phyloP scores from a whole-genome alignment of 2,888 invertebrate species.

The Drosophila macrospina region DNA sequence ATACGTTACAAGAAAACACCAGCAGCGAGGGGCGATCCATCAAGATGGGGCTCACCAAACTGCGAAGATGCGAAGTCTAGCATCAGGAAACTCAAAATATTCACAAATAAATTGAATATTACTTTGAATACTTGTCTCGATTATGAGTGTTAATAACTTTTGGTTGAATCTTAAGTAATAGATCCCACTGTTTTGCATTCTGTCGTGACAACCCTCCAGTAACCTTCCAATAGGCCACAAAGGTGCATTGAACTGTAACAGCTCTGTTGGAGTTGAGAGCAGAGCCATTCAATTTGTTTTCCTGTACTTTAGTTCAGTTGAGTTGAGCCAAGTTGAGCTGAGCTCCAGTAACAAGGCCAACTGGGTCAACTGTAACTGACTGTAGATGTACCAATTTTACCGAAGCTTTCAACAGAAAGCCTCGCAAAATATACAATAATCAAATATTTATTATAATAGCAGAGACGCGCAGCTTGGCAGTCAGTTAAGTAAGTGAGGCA shows the following conservation, averaged over 20 bases:
- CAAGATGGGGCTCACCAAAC: background rate
- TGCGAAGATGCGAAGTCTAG: too few species aligned
- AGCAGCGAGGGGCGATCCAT: slow-evolving; percentile 4
- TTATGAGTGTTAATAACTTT: too few species aligned
- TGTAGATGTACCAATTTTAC: slow-evolving; percentile 63
- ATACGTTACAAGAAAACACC: slow-evolving; percentile 4
- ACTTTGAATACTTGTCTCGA: too few species aligned
- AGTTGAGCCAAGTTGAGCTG: slow-evolving; percentile 30
- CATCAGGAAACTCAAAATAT: too few species aligned
- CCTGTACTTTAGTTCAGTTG: slow-evolving; percentile 50
- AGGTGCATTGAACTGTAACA: slow-evolving; percentile 73
- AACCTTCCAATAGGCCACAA: slow-evolving; percentile 31
- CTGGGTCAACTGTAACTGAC: slow-evolving; percentile 71
- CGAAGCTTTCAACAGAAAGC: slow-evolving; percentile 57
- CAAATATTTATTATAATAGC: slow-evolving; percentile 76
- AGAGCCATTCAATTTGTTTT: slow-evolving; percentile 72
- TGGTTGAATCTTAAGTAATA: too few species aligned
- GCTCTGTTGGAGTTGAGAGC: slow-evolving; percentile 59
- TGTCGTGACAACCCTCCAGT: slow-evolving; percentile 27
- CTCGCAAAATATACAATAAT: slow-evolving; percentile 60
- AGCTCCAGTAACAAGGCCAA: slow-evolving; percentile 50
- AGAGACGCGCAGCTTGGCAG: slow-evolving; percentile 26
- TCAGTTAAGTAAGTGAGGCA: slow-evolving; percentile 27
- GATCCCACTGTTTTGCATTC: too few species aligned
- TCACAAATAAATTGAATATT: too few species aligned